Percentiles rank a stretch among this genome's conserved stretches.
phyloP scores from a whole-genome alignment of 2,888 invertebrate species.

The Myathropa florea region DNA sequence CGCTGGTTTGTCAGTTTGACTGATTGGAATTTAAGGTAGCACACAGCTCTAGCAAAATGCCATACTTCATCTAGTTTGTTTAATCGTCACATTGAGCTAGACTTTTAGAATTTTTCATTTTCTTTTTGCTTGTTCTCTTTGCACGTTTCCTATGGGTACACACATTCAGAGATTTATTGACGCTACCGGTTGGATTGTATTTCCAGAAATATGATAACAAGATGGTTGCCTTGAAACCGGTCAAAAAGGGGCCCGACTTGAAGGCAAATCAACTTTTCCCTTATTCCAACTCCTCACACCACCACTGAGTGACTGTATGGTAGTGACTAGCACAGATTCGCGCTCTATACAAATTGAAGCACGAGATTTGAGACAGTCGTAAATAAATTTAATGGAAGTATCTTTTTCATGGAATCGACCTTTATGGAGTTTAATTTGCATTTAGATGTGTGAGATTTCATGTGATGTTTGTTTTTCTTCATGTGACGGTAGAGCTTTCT shows the following conservation, averaged over 20 bases:
- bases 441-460: not conserved
- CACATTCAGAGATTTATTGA: not conserved
- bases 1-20: not conserved
- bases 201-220: constrained; percentile 12
- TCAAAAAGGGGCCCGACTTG: constrained; percentile 41
- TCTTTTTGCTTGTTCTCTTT: not conserved
- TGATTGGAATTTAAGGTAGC: not conserved
- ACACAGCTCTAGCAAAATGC: not conserved
- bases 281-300: not conserved
- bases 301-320: not conserved
- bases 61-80: no score
- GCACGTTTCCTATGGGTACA: not conserved
- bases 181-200: not conserved
- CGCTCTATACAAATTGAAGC: not conserved
- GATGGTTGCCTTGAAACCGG: constrained; percentile 42
- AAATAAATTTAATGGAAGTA: not conserved
- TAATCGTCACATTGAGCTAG: not conserved
- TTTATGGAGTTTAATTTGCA: not conserved
- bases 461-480: not conserved
- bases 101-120: not conserved
- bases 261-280: constrained; percentile 3
- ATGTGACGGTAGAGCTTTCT: no score
- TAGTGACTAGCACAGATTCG: not conserved
- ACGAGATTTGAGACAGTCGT: not conserved
- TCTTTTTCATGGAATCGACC: not conserved